phyloP scores from a whole-genome alignment of 2,888 invertebrate genomes.

The Allolobophora icterica region DNA sequence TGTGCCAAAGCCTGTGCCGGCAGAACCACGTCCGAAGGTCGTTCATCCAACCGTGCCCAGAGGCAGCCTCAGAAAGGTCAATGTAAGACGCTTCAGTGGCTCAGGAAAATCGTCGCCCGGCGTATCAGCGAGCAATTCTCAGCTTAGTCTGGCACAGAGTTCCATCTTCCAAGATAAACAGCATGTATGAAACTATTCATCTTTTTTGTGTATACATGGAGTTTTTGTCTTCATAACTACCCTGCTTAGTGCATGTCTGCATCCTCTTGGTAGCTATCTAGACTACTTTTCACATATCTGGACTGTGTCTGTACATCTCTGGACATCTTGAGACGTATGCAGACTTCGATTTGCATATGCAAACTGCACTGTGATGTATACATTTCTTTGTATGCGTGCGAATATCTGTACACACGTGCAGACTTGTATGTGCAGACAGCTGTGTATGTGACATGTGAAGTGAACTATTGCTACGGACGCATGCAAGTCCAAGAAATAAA shows the following conservation, averaged over 20 bases:
- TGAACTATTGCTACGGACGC: no score
- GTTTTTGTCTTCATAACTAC: no score
- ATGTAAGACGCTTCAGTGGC: not conserved
- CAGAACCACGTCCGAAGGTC: not conserved
- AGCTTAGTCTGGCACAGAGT: not conserved
- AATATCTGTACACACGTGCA: no score
- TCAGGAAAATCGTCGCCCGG: not conserved
- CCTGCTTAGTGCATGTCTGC: no score
- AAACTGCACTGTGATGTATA: no score
- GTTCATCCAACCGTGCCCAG: constrained; percentile 22
- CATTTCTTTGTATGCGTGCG: no score
- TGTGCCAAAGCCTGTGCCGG: not conserved
- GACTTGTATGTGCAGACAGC: no score
- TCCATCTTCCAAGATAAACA: constrained; percentile 12
- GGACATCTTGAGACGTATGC: no score
- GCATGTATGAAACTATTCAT: constrained; percentile 2
- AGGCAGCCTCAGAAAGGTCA: constrained; percentile 19
- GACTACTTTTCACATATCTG: not conserved
- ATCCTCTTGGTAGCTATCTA: not conserved
- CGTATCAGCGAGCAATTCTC: not conserved
- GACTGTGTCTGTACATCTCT: no score
- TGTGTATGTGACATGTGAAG: no score
- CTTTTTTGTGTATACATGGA: not conserved
- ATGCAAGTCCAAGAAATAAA: no score
- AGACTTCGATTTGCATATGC: no score